These are phyloP conservation scores for Linyphia triangularis DNA, from an alignment of 2,888 invertebrate genomes.

Conservation along the genomic window DNA sequence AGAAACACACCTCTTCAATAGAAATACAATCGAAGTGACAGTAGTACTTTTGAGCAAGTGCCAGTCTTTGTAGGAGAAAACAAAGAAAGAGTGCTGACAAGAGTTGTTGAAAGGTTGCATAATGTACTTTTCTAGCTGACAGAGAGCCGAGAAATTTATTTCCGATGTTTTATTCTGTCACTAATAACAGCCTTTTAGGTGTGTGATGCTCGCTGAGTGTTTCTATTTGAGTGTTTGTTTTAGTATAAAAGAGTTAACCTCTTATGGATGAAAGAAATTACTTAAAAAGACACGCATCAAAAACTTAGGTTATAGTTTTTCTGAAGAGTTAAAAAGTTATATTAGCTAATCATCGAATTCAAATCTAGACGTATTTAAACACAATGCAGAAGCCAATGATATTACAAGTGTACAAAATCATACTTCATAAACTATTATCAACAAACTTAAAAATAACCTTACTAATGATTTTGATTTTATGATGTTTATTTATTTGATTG, in stretches of 20 bases:
- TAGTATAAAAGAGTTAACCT: no score
- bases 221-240: slow-evolving; percentile 2
- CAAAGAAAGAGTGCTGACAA: slow-evolving; percentile 13
- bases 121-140: slow-evolving; percentile 67
- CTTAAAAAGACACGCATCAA: no score
- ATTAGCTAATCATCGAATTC: no score
- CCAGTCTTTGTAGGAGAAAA: slow-evolving; percentile 37
- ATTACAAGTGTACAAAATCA: no score
- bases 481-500: no score
- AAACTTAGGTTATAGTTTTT: no score
- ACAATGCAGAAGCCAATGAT: no score
- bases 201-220: slow-evolving; percentile 6
- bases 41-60: slow-evolving; percentile 60
- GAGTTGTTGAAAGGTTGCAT: slow-evolving; percentile 67
- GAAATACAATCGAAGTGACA: slow-evolving; percentile 36
- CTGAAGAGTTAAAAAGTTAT: no score
- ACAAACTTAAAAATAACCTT: no score
- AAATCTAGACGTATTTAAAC: no score
- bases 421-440: no score
- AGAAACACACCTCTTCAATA: slow-evolving; percentile 63
- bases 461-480: no score
- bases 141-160: slow-evolving; percentile 53
- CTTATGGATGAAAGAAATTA: neutral
- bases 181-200: slow-evolving; percentile 67
- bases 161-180: slow-evolving; percentile 64